These are phyloP conservation scores for Melanostoma scalare DNA, from an alignment of 2,888 invertebrate species.

Conservation along the genomic window DNA sequence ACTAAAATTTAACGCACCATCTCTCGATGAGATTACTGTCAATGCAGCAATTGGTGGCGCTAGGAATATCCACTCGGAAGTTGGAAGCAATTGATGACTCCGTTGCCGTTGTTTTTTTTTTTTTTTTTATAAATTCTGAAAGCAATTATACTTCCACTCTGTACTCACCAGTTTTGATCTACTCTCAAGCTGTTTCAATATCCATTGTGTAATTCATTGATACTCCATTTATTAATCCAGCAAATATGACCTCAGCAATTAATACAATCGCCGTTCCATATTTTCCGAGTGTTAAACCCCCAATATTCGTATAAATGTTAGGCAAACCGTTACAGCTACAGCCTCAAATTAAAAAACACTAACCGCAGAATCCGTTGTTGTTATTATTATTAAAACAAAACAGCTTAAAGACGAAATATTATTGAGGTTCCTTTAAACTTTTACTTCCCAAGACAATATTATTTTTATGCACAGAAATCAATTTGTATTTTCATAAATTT, in stretches of 20 bases:
- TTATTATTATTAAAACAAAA: too few species aligned
- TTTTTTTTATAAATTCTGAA: too few species aligned
- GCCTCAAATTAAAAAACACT: too few species aligned
- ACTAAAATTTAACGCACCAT: slow-evolving; percentile 38
- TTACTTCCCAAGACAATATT: neutral
- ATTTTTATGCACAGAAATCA: neutral
- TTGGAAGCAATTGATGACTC: too few species aligned
- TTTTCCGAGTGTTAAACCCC: too few species aligned
- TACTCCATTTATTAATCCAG: slow-evolving; percentile 55
- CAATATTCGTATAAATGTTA: too few species aligned
- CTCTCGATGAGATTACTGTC: slow-evolving; percentile 36
- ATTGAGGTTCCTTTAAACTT: neutral
- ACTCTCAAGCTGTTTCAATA: slow-evolving; percentile 29
- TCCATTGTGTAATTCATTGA: slow-evolving; percentile 53
- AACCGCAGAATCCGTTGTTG: too few species aligned
- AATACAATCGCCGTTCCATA: neutral
- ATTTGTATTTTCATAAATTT: slow-evolving; percentile 30
- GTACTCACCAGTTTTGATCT: slow-evolving; percentile 46
- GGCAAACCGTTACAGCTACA: too few species aligned
- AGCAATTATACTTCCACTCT: too few species aligned
- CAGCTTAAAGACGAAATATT: too few species aligned
- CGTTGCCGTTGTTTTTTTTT: too few species aligned
- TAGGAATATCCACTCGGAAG: too few species aligned
- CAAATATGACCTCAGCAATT: slow-evolving; percentile 43
- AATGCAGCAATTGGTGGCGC: slow-evolving; percentile 42